phyloP scores from a whole-genome alignment of 2,797 vertebrate species.

The Chelon auratus region DNA sequence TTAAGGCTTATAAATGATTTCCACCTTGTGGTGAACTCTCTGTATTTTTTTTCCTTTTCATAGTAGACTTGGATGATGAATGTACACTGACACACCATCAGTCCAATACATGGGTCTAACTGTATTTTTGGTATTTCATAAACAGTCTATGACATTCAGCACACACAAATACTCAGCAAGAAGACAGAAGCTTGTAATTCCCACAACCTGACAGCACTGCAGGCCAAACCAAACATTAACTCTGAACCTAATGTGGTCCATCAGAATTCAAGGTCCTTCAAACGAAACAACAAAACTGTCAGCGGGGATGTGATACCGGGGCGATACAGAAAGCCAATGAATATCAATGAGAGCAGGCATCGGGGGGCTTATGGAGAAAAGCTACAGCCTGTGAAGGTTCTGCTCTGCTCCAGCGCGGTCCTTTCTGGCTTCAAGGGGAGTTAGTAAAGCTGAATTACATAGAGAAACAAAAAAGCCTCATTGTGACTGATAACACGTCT shows the following conservation, averaged over 20 bases:
- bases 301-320: neutral
- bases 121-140: too few species aligned
- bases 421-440: neutral
- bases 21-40: too few species aligned
- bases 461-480: neutral
- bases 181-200: too few species aligned
- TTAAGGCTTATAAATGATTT: too few species aligned
- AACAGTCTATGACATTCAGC: too few species aligned
- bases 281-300: neutral
- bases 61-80: too few species aligned
- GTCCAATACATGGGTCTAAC: too few species aligned
- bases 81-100: too few species aligned
- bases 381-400: neutral
- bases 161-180: too few species aligned
- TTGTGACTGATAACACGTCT: neutral
- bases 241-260: neutral
- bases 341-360: slow-evolving; percentile 46
- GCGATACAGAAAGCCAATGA: slow-evolving; percentile 34
- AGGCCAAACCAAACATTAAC: neutral
- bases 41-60: too few species aligned
- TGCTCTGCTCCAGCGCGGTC: neutral
- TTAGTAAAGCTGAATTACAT: neutral
- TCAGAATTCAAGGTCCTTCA: neutral
- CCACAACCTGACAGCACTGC: too few species aligned
- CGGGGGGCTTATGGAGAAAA: slow-evolving; percentile 2